Conservation (phyloP, 2,113 vertebrate genomes). For the Sialia sialis region DNA sequence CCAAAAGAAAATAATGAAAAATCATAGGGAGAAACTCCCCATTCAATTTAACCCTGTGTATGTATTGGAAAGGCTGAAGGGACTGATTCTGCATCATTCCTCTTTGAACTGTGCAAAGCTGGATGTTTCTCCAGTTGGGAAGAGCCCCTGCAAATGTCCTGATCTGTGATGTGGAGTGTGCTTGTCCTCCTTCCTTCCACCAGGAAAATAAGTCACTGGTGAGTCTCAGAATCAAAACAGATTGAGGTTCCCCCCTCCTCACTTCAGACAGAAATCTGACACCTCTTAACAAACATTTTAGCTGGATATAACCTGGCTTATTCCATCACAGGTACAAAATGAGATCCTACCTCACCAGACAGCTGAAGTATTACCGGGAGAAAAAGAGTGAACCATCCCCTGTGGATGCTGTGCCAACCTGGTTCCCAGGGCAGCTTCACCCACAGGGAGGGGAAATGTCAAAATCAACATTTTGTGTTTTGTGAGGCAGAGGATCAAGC, state of each 20-base stretch:
- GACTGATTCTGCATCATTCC: neutral
- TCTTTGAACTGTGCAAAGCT: neutral
- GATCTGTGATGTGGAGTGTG: neutral
- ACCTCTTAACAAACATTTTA: neutral
- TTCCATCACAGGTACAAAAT: neutral
- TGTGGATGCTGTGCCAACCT: neutral
- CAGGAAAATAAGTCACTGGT: neutral
- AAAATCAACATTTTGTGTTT: neutral
- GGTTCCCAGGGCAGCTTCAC: neutral
- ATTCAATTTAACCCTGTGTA: neutral
- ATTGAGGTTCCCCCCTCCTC: neutral
- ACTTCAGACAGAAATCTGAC: neutral
- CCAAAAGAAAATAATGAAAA: no score
- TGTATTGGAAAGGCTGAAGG: neutral
- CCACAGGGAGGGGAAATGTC: rapidly evolving
- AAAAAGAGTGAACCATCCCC: no score
- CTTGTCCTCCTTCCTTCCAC: neutral
- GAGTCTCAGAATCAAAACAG: neutral
- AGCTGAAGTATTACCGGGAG: rapidly evolving
- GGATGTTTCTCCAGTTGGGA: neutral
- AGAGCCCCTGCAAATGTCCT: neutral
- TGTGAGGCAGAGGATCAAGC: rapidly evolving
- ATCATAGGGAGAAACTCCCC: neutral
- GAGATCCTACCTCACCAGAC: neutral
- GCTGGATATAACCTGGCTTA: neutral